Evolutionary conservation across 2,113 vertebrate genomes (phyloP).

Genomic region (Cygnus atratus): DNA sequence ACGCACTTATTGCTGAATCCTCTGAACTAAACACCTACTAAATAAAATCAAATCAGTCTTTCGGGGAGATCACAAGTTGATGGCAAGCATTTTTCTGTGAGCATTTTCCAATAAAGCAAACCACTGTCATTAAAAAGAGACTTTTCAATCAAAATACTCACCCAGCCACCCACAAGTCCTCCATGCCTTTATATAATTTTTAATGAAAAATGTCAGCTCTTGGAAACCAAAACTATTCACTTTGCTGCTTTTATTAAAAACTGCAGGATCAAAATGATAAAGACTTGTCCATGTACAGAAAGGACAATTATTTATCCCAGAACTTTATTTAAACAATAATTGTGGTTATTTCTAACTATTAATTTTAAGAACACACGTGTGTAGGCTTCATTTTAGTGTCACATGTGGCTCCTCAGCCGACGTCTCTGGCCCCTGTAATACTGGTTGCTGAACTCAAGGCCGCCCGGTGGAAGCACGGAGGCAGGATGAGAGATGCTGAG

Average conservation of each 20-base stretch:
- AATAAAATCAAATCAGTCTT: not conserved
- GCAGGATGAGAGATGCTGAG: fast-evolving
- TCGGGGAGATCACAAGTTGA: not conserved
- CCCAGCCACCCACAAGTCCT: not conserved
- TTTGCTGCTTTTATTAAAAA: not conserved
- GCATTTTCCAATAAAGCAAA: not conserved
- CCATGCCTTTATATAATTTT: not conserved
- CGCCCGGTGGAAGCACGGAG: not conserved
- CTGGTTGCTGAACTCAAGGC: not conserved
- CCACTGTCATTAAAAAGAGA: not conserved
- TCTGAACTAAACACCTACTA: not conserved
- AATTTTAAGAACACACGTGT: not conserved
- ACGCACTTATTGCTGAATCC: slow-evolving; percentile 36
- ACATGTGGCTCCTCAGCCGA: not conserved
- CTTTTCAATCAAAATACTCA: not conserved
- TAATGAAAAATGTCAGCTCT: not conserved
- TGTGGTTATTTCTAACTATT: not conserved
- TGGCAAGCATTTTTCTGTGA: not conserved
- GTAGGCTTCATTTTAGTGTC: not conserved
- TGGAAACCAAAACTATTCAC: not conserved
- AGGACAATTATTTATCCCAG: not conserved
- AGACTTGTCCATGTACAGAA: not conserved
- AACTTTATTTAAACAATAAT: not conserved
- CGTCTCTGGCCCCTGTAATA: not conserved
- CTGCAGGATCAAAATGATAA: not conserved